phyloP scores from a whole-genome alignment of 2,888 invertebrate species.

The Drosophila prolongata region DNA sequence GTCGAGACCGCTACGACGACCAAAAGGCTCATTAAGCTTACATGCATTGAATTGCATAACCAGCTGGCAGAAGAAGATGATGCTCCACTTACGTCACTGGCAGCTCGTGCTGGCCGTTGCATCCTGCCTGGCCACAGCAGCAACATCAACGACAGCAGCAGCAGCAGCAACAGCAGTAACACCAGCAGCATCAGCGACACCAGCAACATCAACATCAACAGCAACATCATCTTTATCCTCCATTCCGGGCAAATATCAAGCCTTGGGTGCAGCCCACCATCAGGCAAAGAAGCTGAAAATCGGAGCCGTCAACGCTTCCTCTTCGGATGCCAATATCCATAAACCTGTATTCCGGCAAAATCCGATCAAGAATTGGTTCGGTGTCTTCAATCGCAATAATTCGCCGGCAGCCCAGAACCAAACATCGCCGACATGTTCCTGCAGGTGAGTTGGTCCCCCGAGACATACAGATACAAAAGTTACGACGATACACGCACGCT shows the following conservation, averaged over 20 bases:
- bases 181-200: slow-evolving; percentile 24
- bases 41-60: slow-evolving; percentile 63
- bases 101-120: slow-evolving; percentile 77
- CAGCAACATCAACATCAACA: slow-evolving; percentile 28
- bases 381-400: slow-evolving; percentile 87
- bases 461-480: slow-evolving; percentile 21
- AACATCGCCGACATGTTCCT: slow-evolving; percentile 75
- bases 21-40: slow-evolving; percentile 58
- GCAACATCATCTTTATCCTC: slow-evolving; percentile 50
- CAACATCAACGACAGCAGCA: slow-evolving; percentile 40
- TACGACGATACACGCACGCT: slow-evolving; percentile 11
- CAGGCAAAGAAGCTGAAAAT: slow-evolving; percentile 65
- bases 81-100: slow-evolving; percentile 80
- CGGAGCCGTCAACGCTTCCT: slow-evolving; percentile 31
- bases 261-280: slow-evolving; percentile 69
- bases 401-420: slow-evolving; percentile 85
- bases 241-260: slow-evolving; percentile 82
- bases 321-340: slow-evolving; percentile 44
- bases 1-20: slow-evolving; percentile 14
- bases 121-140: slow-evolving; percentile 77
- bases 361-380: slow-evolving; percentile 86
- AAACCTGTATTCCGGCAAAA: slow-evolving; percentile 77
- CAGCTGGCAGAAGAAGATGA: slow-evolving; percentile 62
- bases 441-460: slow-evolving; percentile 70
- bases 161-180: slow-evolving; percentile 16